Evolutionary conservation across 2,797 vertebrate genomes (phyloP).

Genomic region (Gadopsis bispinosus): DNA sequence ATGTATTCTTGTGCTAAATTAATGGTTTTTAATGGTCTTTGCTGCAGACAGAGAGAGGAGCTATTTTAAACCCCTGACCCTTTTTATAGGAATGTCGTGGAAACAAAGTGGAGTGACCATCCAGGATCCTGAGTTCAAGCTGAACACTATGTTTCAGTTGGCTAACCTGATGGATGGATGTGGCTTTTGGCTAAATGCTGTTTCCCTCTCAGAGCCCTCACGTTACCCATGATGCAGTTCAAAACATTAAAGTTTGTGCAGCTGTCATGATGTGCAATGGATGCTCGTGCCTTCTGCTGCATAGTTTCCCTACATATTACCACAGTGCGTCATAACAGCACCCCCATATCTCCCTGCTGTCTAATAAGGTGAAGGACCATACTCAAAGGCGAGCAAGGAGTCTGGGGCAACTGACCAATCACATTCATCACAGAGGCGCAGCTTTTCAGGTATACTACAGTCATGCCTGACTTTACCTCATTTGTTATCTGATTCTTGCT

Average conservation of each 20-base stretch:
- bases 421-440: slow-evolving; percentile 90
- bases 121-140: slow-evolving; percentile 28
- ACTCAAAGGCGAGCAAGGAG: slow-evolving; percentile 94
- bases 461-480: slow-evolving; percentile 38
- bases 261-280: slow-evolving; percentile 51
- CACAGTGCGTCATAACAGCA: slow-evolving; percentile 25
- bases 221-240: slow-evolving; percentile 51
- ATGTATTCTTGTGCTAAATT: slow-evolving; percentile 57
- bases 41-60: slow-evolving; percentile 38
- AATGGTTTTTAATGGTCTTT: slow-evolving; percentile 54
- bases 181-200: slow-evolving; percentile 34
- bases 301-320: slow-evolving; percentile 31
- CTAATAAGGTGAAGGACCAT: slow-evolving; percentile 93
- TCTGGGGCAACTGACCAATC: slow-evolving; percentile 84
- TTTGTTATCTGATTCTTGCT: slow-evolving; percentile 40
- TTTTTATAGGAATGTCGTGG: slow-evolving; percentile 36
- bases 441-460: slow-evolving; percentile 91
- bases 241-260: slow-evolving; percentile 43
- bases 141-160: slow-evolving; percentile 37
- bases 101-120: slow-evolving; percentile 44
- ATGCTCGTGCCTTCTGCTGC: slow-evolving; percentile 40
- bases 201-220: slow-evolving; percentile 13
- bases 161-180: slow-evolving; percentile 28
- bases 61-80: slow-evolving; percentile 50
- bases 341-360: slow-evolving; percentile 52